Base-by-base conservation (phyloP, 2,888 invertebrate species). In the Antitype chi region DNA sequence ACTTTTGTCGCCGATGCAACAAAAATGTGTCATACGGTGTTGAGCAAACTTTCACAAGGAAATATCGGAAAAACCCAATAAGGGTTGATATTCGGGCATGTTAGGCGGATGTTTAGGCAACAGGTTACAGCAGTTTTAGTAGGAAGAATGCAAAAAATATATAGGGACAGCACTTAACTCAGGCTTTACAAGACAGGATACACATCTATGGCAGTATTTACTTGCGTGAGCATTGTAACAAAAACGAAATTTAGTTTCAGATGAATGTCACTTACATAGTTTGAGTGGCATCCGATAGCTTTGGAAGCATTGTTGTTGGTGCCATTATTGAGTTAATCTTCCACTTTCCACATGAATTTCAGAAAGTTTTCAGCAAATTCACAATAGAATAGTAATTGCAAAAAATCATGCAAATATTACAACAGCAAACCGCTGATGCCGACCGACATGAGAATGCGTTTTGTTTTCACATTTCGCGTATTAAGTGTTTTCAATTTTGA, bases 201-300 rank as follows among this genome's bases (percentile, higher is more conserved):
- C 52, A 63, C 43, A 25, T 63, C 59, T 23, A 62, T 75, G 55
- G 43, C 49, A 57, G 70, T 75, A 78, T 78, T 75, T 81, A 80
- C 75, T 72, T 66, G 75, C 80, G 78, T 83, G 87, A 86, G 80
- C 81, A 67, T 69, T 76, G 81, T 78, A 80, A 55, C 69, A 71
- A 73, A 88, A 73, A 70, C 53, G 70, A 87, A 87, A 81, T 72
- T 83, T 17, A 85, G 64, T 82, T 84, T 81, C 64, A 82, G 74
- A 78, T 79, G 76, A 81, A 87, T 88, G 85, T 90, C 87, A 95
- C 96, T 96, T 90, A 97, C 97, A 97, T 95, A 87, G 95, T 95
- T 94, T 97, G 96, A 82, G 95, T 94, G 80, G 95, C 92, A 84
- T 95, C 95, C 89, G 94, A 90, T 82, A 96, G 93, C 90, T 96